A percentile compares a stretch with the other conserved stretches of the same genome.
These are phyloP conservation scores for Pinna nobilis DNA, from an alignment of 1,140 invertebrate species.

Conservation along the genomic window DNA sequence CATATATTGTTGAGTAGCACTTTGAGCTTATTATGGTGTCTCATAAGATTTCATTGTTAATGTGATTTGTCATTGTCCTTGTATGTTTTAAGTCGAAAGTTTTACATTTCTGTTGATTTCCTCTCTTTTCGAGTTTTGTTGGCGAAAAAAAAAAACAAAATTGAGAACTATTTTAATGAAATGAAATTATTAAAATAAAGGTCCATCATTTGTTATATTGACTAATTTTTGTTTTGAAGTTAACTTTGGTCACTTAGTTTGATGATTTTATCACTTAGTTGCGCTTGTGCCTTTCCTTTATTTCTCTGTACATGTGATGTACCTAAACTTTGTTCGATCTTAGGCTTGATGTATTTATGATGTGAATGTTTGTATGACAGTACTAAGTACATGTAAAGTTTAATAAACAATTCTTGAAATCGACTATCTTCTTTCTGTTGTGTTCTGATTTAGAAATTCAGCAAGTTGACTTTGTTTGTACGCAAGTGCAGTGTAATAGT, in stretches of 20 bases:
- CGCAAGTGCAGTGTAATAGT: too few species aligned
- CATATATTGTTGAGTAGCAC: slow-evolving; percentile 18
- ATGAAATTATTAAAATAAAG: slow-evolving; percentile 9
- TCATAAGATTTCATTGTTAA: slow-evolving; percentile 9
- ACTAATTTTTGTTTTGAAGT: background rate
- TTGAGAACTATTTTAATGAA: background rate
- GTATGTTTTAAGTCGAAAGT: slow-evolving; percentile 1
- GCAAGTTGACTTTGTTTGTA: too few species aligned
- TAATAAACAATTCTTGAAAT: slow-evolving; percentile 59
- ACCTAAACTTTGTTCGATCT: slow-evolving; percentile 33
- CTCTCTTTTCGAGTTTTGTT: background rate
- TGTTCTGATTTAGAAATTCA: background rate
- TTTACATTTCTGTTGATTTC: slow-evolving; percentile 5
- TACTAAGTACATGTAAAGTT: slow-evolving; percentile 65
- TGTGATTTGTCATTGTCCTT: slow-evolving; percentile 2
- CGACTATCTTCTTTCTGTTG: slow-evolving; percentile 6
- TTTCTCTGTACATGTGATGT: slow-evolving; percentile 42
- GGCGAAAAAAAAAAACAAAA: background rate
- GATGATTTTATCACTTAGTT: background rate
- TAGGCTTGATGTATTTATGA: slow-evolving; percentile 59
- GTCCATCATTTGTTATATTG: background rate
- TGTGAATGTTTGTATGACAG: slow-evolving; percentile 56
- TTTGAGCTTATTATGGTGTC: background rate
- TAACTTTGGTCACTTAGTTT: background rate
- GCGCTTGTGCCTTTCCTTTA: slow-evolving; percentile 10